Conservation (phyloP, 1,140 invertebrate genomes). For the Periplaneta americana region DNA sequence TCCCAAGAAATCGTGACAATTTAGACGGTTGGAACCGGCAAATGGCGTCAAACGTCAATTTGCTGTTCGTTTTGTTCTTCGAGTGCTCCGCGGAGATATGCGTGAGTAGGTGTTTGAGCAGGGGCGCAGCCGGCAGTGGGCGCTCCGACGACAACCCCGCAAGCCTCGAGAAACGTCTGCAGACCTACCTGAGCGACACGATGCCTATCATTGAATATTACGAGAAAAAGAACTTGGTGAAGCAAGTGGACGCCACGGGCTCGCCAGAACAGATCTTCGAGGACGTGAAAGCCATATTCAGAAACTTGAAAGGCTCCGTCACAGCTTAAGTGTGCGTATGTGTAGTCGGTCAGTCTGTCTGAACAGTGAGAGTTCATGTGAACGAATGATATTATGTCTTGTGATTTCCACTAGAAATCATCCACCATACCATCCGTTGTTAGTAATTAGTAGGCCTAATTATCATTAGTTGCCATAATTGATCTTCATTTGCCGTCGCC, state of each 20-base stretch:
- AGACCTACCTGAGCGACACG: slow-evolving; percentile 85
- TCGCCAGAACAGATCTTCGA: slow-evolving; percentile 64
- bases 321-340: too few relatives aligned
- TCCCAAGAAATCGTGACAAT: slow-evolving; percentile 96
- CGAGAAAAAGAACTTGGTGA: slow-evolving; percentile 63
- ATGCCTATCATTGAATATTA: slow-evolving; percentile 93
- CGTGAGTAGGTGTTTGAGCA: slow-evolving; percentile 72
- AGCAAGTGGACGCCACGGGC: slow-evolving; percentile 67
- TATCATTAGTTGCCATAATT: too few relatives aligned
- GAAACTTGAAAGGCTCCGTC: too few relatives aligned
- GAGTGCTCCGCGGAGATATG: slow-evolving; percentile 77
- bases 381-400: too few relatives aligned
- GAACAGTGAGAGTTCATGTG: too few relatives aligned
- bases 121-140: slow-evolving; percentile 85
- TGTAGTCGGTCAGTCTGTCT: too few relatives aligned
- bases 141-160: slow-evolving; percentile 93
- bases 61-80: slow-evolving; percentile 91
- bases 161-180: slow-evolving; percentile 83
- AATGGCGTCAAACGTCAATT: slow-evolving; percentile 78
- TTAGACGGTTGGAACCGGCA: slow-evolving; percentile 88
- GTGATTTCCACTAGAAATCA: too few relatives aligned
- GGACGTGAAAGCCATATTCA: slow-evolving; percentile 37
- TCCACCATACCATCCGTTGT: too few relatives aligned
- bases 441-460: too few relatives aligned
- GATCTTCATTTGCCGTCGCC: too few relatives aligned